A percentile compares a stretch with the other conserved stretches of the same genome.
Conservation (phyloP, 2,888 invertebrate species). For the Mayetiola destructor region DNA sequence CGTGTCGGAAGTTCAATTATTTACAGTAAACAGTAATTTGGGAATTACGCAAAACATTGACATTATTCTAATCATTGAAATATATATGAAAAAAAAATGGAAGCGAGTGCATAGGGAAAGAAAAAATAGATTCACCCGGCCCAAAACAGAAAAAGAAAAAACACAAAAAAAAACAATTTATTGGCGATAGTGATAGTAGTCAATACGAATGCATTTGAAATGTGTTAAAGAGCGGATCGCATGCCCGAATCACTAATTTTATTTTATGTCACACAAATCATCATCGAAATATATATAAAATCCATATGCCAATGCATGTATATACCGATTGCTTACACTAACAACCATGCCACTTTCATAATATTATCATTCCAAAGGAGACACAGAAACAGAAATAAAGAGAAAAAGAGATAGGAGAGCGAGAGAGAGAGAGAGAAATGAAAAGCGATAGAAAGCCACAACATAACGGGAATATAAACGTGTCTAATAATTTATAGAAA, state of each 20-base stretch:
- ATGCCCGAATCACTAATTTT: neutral
- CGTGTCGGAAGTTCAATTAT: too few species aligned
- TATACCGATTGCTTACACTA: neutral
- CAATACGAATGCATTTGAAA: neutral
- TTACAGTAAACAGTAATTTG: too few species aligned
- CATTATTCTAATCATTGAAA: too few species aligned
- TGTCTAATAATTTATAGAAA: neutral
- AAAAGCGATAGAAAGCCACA: neutral
- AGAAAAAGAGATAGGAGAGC: too few species aligned
- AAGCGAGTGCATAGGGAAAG: too few species aligned
- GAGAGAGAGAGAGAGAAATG: neutral
- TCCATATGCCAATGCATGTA: conserved; percentile 9
- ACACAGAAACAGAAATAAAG: neutral
- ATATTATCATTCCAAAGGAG: neutral
- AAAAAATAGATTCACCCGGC: neutral
- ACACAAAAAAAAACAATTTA: neutral
- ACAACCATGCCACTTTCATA: too few species aligned
- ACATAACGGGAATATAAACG: too few species aligned
- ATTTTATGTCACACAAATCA: conserved; percentile 12
- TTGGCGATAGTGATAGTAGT: neutral
- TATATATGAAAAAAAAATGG: too few species aligned
- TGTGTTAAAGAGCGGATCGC: neutral
- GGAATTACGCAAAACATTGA: too few species aligned
- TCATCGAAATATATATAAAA: neutral
- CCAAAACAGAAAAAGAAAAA: neutral